Conservation (phyloP, 2,113 vertebrate species). For the Probosciger aterrimus region DNA sequence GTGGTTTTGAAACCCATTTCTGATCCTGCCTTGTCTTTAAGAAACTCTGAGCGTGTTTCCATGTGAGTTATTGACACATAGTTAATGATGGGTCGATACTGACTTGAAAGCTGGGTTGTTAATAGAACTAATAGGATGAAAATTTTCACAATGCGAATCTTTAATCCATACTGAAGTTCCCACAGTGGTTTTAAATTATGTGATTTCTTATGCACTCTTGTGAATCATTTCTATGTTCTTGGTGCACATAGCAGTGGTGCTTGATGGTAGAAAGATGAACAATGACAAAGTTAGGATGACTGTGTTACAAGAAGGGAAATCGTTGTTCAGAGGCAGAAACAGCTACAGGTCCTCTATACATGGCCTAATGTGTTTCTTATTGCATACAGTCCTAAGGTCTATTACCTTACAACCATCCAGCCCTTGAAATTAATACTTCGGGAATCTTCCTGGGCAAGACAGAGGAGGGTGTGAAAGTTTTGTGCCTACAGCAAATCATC, state of each 20-base stretch:
- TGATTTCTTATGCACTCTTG: not conserved
- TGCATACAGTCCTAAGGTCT: not conserved
- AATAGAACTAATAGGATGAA: not conserved
- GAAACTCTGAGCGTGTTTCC: not conserved
- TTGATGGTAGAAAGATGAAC: not conserved
- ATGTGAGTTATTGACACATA: not conserved
- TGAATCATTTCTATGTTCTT: not conserved
- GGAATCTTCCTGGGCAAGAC: not conserved
- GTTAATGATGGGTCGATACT: not conserved
- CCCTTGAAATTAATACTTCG: not conserved
- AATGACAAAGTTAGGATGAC: not conserved
- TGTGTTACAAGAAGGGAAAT: not conserved
- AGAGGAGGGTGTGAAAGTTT: not conserved
- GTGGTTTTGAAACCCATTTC: not conserved
- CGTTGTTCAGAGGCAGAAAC: not conserved
- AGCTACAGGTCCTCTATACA: not conserved
- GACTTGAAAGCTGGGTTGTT: not conserved
- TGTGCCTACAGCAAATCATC: not conserved
- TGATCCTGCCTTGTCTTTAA: not conserved
- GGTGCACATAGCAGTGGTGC: not conserved
- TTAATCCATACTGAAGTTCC: not conserved
- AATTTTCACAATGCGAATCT: not conserved
- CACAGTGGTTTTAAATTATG: not conserved
- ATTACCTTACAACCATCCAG: not conserved
- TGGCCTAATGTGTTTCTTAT: not conserved